phyloP scores from a whole-genome alignment of 2,797 vertebrate genomes.

The Meriones psammophilus region DNA sequence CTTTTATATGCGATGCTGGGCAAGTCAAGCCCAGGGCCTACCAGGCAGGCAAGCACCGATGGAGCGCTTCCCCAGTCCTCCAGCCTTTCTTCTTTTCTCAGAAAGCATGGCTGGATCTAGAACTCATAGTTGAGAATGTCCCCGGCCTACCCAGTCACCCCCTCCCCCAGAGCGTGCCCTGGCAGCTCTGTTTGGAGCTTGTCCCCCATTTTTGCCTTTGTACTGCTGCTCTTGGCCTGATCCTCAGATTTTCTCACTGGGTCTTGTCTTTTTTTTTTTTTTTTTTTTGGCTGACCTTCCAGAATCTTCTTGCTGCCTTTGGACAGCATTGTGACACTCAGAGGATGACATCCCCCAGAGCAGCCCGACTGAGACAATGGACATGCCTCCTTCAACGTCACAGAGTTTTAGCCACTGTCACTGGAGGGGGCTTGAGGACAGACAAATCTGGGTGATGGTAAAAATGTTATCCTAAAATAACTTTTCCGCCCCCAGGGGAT shows the following conservation, averaged over 20 bases:
- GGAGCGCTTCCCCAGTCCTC: not conserved
- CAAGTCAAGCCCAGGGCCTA: not conserved
- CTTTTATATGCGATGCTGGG: no score
- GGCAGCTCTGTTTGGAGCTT: not conserved
- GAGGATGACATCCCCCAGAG: no score
- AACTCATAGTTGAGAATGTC: not conserved
- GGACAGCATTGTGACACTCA: not conserved
- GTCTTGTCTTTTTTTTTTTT: not conserved
- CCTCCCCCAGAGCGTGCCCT: no score
- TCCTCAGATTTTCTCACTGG: not conserved
- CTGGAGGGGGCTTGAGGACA: not conserved
- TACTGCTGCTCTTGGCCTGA: not conserved
- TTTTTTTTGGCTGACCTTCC: not conserved
- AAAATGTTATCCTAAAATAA: constrained; percentile 54
- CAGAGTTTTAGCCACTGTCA: not conserved
- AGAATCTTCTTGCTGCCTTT: not conserved
- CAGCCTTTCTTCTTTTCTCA: not conserved
- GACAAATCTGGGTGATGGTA: constrained; percentile 26
- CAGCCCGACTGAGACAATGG: not conserved
- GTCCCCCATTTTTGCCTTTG: not conserved
- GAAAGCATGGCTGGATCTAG: not conserved
- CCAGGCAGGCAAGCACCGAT: no score
- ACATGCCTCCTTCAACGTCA: not conserved
- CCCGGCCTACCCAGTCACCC: not conserved
- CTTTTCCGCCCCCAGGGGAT: not conserved